Percentiles rank a stretch among this genome's conserved stretches.
Conservation (phyloP, 2,888 invertebrate species). For the Coenonympha glycerion region DNA sequence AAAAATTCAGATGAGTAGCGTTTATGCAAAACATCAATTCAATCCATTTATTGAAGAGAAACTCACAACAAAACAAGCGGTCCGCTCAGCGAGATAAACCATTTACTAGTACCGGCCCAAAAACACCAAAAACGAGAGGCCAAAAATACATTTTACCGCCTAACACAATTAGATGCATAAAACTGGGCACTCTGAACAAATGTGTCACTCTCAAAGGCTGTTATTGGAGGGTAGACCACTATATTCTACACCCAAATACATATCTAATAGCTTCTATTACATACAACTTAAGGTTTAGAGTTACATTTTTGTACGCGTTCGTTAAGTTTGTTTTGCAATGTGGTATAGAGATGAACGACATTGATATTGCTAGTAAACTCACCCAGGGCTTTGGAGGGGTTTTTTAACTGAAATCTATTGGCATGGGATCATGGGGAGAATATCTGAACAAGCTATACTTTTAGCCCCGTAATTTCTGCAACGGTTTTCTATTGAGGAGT, state of each 20-base stretch:
- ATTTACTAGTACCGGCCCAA: constrained; percentile 1
- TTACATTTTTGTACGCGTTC: background rate
- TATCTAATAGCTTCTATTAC: background rate
- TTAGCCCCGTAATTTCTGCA: too few species aligned
- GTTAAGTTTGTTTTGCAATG: constrained; percentile 13
- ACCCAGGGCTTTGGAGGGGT: constrained; percentile 11
- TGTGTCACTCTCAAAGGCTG: constrained; percentile 20
- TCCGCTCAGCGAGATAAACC: constrained; percentile 10
- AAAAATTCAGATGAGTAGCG: too few species aligned
- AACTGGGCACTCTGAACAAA: constrained; percentile 21
- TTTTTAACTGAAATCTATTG: constrained; percentile 11
- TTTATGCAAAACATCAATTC: too few species aligned
- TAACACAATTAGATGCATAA: constrained; percentile 25
- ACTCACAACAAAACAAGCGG: constrained; percentile 8
- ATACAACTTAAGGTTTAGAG: background rate
- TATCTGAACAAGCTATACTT: background rate
- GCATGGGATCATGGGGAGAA: background rate
- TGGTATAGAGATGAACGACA: constrained; percentile 22
- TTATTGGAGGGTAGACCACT: constrained; percentile 13
- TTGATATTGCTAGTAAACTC: constrained; percentile 23
- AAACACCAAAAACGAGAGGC: constrained; percentile 6
- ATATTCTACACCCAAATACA: background rate
- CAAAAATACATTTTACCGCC: constrained; percentile 11
- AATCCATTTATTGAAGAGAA: too few species aligned
- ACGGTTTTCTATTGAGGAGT: too few species aligned